phyloP scores from a whole-genome alignment of 2,797 vertebrate genomes.

The Somateria mollissima region DNA sequence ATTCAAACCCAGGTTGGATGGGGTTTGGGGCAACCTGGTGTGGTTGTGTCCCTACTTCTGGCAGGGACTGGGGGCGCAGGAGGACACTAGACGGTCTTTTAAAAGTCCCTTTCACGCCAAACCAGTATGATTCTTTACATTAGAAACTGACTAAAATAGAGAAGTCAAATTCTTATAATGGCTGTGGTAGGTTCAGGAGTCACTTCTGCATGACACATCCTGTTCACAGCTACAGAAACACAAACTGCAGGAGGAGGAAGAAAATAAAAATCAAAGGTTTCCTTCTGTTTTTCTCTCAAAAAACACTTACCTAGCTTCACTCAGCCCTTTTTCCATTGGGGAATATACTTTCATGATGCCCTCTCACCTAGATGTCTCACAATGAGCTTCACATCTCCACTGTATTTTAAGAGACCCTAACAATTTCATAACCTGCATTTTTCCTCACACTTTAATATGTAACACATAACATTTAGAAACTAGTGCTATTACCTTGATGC shows the following conservation, averaged over 20 bases:
- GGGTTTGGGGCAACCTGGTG: not conserved
- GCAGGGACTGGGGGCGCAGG: not conserved
- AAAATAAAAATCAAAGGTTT: not conserved
- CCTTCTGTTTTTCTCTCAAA: slow-evolving; percentile 2
- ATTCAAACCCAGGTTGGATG: not conserved
- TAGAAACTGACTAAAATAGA: not conserved
- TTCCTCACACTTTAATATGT: not conserved
- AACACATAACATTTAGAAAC: not conserved
- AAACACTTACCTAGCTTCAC: not conserved
- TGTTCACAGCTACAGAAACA: slow-evolving; percentile 22
- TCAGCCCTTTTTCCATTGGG: not conserved
- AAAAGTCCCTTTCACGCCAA: not conserved
- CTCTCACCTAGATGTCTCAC: not conserved
- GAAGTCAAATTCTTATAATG: slow-evolving; percentile 1
- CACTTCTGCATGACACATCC: slow-evolving; percentile 29
- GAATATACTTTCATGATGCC: not conserved
- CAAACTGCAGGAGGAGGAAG: not conserved
- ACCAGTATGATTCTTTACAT: not conserved
- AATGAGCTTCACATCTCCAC: not conserved
- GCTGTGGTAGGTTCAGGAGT: not conserved
- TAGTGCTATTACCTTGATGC: not conserved
- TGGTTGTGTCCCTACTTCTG: not conserved
- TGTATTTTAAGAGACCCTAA: not conserved
- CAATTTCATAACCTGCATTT: not conserved
- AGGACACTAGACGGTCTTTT: not conserved